These are phyloP conservation scores for Aleiodes testaceus DNA, from an alignment of 2,888 invertebrate species.

Conservation along the genomic window DNA sequence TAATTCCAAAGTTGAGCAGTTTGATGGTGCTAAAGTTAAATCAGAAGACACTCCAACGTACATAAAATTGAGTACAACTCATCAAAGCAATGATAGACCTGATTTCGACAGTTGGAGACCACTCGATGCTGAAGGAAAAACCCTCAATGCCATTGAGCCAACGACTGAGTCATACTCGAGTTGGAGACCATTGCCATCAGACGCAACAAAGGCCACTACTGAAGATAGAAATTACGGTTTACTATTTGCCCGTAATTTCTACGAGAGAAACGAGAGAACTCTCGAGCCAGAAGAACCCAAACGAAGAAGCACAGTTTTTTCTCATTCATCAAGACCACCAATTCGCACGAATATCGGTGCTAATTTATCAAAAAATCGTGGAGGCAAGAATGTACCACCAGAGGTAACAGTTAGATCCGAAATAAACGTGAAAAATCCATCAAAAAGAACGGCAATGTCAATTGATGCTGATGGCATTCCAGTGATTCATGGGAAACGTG, in stretches of 20 bases:
- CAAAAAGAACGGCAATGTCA: constrained; percentile 78
- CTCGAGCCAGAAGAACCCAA: constrained; percentile 44
- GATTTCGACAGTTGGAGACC: constrained; percentile 67
- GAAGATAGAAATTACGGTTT: constrained; percentile 43
- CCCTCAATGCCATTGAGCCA: constrained; percentile 48
- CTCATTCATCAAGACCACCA: constrained; percentile 59
- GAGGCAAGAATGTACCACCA: constrained; percentile 77
- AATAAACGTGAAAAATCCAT: constrained; percentile 75
- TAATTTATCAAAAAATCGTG: constrained; percentile 70
- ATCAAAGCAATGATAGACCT: constrained; percentile 44
- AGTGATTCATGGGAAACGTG: constrained; percentile 86
- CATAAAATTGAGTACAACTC: constrained; percentile 32
- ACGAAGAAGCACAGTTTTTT: constrained; percentile 55
- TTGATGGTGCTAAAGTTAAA: constrained; percentile 30
- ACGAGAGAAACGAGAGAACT: constrained; percentile 53
- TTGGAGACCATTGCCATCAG: constrained; percentile 76
- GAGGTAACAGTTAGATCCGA: constrained; percentile 81
- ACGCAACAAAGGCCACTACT: constrained; percentile 59
- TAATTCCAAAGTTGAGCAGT: constrained; percentile 45
- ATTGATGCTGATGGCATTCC: constrained; percentile 84
- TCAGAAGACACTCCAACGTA: constrained; percentile 12
- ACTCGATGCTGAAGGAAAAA: constrained; percentile 56
- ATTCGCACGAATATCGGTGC: constrained; percentile 68
- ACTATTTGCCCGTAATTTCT: constrained; percentile 53
- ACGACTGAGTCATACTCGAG: constrained; percentile 57